Conservation (phyloP, 2,113 vertebrate species). For the Paramisgurnus dabryanus region DNA sequence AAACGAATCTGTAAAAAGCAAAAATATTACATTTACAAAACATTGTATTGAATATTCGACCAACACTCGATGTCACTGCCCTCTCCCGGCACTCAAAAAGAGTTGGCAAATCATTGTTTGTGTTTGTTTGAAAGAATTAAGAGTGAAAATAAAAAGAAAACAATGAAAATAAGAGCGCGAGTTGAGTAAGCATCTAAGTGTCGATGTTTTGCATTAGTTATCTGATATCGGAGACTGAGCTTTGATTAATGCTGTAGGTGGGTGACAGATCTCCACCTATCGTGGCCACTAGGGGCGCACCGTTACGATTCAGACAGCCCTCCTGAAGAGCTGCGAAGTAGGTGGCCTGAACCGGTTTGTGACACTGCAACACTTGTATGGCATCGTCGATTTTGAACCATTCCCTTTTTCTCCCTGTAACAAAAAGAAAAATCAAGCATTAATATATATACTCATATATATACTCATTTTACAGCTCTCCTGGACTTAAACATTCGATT, state of each 20-base stretch:
- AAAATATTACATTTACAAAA: slow-evolving; percentile 75
- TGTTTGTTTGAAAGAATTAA: slow-evolving; percentile 54
- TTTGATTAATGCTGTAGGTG: slow-evolving; percentile 86
- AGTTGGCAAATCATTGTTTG: slow-evolving; percentile 74
- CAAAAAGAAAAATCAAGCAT: slow-evolving; percentile 47
- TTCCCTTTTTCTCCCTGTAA: slow-evolving; percentile 96
- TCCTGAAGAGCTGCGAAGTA: slow-evolving; percentile 92
- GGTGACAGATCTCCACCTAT: slow-evolving; percentile 78
- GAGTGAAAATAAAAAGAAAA: slow-evolving; percentile 46
- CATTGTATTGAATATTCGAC: slow-evolving; percentile 69
- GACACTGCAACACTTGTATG: slow-evolving; percentile 88
- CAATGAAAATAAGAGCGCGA: slow-evolving; percentile 73
- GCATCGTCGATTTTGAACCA: slow-evolving; percentile 98
- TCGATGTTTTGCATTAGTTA: slow-evolving; percentile 83
- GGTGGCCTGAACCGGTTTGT: slow-evolving; percentile 97
- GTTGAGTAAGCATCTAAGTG: slow-evolving; percentile 69
- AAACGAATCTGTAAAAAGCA: slow-evolving; percentile 57
- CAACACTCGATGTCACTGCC: slow-evolving; percentile 73
- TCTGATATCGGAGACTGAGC: slow-evolving; percentile 92
- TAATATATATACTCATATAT: too few relatives aligned
- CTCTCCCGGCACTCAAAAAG: slow-evolving; percentile 67
- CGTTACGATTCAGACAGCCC: slow-evolving; percentile 91
- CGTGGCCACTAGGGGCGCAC: slow-evolving; percentile 86
- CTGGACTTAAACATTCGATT: too few relatives aligned
- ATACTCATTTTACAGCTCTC: too few relatives aligned